Evolutionary conservation across 2,797 vertebrate genomes (phyloP).

Genomic region (Bovichtus diacanthus): DNA sequence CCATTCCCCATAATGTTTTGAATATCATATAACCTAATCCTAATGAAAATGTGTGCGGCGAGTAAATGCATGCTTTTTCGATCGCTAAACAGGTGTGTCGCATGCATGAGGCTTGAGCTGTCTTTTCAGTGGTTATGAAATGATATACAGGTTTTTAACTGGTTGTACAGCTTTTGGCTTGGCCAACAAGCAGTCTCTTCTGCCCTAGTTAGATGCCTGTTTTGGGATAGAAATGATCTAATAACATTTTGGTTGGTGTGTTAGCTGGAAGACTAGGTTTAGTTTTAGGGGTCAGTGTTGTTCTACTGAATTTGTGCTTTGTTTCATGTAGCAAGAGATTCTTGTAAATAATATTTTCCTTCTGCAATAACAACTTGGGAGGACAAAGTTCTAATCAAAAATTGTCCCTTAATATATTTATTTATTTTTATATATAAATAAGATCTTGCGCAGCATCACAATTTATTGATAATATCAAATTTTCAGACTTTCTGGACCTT

Average conservation of each 20-base stretch:
- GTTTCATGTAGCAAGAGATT: neutral
- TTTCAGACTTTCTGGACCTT: too few species aligned
- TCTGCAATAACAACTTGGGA: too few species aligned
- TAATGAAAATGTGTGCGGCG: neutral
- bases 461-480: too few species aligned
- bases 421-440: too few species aligned
- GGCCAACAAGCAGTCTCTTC: neutral
- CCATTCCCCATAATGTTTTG: neutral
- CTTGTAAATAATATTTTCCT: neutral
- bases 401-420: too few species aligned
- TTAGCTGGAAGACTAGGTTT: neutral
- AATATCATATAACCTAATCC: neutral
- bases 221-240: neutral
- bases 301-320: neutral
- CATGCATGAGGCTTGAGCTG: neutral
- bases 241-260: neutral
- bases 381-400: too few species aligned
- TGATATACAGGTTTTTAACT: constrained; percentile 36
- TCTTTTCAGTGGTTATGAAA: constrained; percentile 12
- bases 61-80: neutral
- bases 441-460: too few species aligned
- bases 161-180: constrained; percentile 37
- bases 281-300: neutral
- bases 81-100: constrained; percentile 6
- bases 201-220: neutral